phyloP scores from a whole-genome alignment of 1,140 invertebrate genomes.

The Zophobas atratus region DNA sequence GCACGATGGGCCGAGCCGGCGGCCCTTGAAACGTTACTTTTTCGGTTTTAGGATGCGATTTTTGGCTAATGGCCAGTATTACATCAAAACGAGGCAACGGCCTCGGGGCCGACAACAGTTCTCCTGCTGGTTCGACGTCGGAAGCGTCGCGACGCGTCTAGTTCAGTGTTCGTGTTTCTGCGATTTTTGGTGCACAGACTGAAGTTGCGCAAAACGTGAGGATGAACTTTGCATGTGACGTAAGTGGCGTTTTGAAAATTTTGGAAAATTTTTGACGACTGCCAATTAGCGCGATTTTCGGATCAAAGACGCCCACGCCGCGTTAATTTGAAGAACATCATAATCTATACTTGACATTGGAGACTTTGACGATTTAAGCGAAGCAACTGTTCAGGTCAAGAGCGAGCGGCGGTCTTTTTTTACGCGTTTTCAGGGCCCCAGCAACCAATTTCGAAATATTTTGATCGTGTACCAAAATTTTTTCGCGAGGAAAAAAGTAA shows the following conservation, averaged over 20 bases:
- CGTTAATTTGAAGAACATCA: background rate
- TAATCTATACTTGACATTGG: conserved; percentile 44
- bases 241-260: conserved; percentile 10
- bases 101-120: conserved; percentile 40
- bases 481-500: background rate
- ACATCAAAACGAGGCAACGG: conserved; percentile 49
- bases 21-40: conserved; percentile 32
- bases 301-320: background rate
- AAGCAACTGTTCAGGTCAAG: conserved; percentile 42
- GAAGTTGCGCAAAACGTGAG: conserved; percentile 12
- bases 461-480: background rate
- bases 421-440: conserved; percentile 4
- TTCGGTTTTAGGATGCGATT: conserved; percentile 40
- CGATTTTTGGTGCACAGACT: conserved; percentile 18
- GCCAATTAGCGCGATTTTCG: too few species aligned
- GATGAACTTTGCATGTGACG: conserved; percentile 12
- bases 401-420: conserved; percentile 26
- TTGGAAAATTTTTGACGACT: conserved; percentile 11
- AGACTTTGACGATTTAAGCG: conserved; percentile 26
- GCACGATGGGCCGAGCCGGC: background rate
- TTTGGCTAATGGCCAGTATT: conserved; percentile 45
- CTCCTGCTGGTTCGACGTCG: conserved; percentile 39
- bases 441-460: conserved; percentile 13
- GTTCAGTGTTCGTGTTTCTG: conserved; percentile 27
- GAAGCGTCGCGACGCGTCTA: conserved; percentile 43